A percentile compares a stretch with the other conserved stretches of the same genome.
These are phyloP conservation scores for Tautogolabrus adspersus DNA, from an alignment of 2,113 vertebrate genomes.

Conservation along the genomic window DNA sequence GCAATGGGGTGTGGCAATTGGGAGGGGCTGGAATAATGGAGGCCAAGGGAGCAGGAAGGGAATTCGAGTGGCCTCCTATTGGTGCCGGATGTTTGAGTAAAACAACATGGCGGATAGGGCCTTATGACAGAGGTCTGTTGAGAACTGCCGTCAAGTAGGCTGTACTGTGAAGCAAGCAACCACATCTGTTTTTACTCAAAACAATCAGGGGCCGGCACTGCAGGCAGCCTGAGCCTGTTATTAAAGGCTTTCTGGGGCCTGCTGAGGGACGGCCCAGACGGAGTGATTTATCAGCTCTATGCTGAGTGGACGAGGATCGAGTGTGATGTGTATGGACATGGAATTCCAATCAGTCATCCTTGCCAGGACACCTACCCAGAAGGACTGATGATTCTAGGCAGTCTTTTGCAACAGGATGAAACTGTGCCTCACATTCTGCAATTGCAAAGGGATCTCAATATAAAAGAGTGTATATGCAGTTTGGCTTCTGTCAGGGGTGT, in stretches of 20 bases:
- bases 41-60: conserved; percentile 24
- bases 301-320: conserved; percentile 76
- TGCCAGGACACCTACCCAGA: conserved; percentile 64
- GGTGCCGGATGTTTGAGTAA: conserved; percentile 81
- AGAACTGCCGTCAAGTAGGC: conserved; percentile 47
- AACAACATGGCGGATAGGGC: conserved; percentile 68
- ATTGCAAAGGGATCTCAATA: conserved; percentile 11
- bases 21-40: conserved; percentile 50
- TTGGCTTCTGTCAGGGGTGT: conserved; percentile 1
- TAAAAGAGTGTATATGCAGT: conserved; percentile 11
- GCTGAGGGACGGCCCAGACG: conserved; percentile 71
- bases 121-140: conserved; percentile 71
- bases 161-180: conserved; percentile 64
- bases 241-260: conserved; percentile 83
- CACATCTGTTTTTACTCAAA: conserved; percentile 88
- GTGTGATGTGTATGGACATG: conserved; percentile 77
- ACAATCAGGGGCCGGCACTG: conserved; percentile 81
- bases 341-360: conserved; percentile 82
- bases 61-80: conserved; percentile 70
- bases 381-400: conserved; percentile 46
- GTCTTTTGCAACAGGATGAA: conserved; percentile 33
- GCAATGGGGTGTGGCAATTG: conserved; percentile 15
- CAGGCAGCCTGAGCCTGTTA: conserved; percentile 80
- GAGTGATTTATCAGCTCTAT: conserved; percentile 76
- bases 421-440: conserved; percentile 15